Conservation (phyloP, 1,140 invertebrate species). For the Pantala flavescens region DNA sequence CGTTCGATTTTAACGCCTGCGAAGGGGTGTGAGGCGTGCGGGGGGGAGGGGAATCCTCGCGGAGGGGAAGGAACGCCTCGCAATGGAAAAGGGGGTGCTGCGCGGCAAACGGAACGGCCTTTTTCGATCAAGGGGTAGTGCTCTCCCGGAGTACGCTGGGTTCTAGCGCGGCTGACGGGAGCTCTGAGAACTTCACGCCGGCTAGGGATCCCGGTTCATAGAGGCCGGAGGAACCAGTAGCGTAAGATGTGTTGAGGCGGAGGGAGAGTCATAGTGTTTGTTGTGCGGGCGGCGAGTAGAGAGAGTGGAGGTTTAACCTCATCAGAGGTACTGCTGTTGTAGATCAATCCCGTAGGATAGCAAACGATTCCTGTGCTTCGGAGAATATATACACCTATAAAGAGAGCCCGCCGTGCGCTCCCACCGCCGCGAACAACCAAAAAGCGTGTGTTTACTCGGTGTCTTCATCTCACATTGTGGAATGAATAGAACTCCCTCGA, state of each 20-base stretch:
- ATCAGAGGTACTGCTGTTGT: too few species aligned
- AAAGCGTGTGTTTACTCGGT: too few species aligned
- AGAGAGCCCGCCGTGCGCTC: too few species aligned
- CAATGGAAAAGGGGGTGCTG: not conserved
- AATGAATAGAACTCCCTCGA: not conserved
- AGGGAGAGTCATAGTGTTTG: not conserved
- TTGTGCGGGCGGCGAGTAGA: not conserved
- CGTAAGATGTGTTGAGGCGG: not conserved
- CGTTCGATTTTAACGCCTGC: not conserved
- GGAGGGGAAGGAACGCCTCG: not conserved
- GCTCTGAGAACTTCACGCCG: not conserved
- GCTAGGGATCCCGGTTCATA: not conserved
- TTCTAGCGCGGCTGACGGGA: not conserved
- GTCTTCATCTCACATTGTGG: not conserved
- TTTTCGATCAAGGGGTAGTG: not conserved
- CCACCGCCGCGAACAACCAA: too few species aligned
- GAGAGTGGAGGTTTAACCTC: not conserved
- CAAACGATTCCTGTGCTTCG: too few species aligned
- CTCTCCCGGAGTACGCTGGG: not conserved
- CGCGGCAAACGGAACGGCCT: conserved; percentile 1
- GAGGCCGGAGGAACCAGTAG: not conserved
- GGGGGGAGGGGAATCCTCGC: not conserved
- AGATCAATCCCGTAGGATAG: too few species aligned
- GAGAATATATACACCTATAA: too few species aligned
- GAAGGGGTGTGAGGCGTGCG: not conserved